phyloP scores from a whole-genome alignment of 2,888 invertebrate genomes.

The Blastobasis adustella region DNA sequence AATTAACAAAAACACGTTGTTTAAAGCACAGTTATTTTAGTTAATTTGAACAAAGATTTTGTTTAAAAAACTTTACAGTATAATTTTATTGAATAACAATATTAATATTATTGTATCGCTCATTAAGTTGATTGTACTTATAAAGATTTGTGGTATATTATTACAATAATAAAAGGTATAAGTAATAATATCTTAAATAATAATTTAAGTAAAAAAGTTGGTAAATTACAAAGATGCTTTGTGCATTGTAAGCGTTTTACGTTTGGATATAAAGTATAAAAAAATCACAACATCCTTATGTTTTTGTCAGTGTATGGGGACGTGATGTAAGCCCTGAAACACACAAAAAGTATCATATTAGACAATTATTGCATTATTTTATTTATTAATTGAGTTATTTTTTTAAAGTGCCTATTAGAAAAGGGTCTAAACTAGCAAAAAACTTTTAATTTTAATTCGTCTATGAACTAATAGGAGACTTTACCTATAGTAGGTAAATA shows the following conservation, averaged over 20 bases:
- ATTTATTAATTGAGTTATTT: too few relatives aligned
- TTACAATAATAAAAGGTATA: too few relatives aligned
- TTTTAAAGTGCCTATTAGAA: too few relatives aligned
- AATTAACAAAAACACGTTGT: too few relatives aligned
- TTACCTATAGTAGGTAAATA: too few relatives aligned
- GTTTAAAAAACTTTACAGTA: conserved; percentile 30
- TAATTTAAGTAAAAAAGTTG: conserved; percentile 35
- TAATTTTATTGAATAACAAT: conserved; percentile 12
- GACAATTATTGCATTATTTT: conserved; percentile 7
- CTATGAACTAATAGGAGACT: too few relatives aligned
- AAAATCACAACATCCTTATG: conserved; percentile 74
- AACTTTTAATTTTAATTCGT: too few relatives aligned
- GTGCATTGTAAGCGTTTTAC: conserved; percentile 33
- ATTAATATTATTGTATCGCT: conserved; percentile 33
- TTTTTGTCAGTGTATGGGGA: conserved; percentile 80
- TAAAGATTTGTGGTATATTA: conserved; percentile 27
- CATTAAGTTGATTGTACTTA: conserved; percentile 47
- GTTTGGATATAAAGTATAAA: conserved; percentile 8
- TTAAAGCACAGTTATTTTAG: too few relatives aligned
- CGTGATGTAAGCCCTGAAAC: conserved; percentile 79
- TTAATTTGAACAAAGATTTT: too few relatives aligned
- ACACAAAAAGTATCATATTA: conserved; percentile 16
- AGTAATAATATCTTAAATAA: conserved; percentile 22
- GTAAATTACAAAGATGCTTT: conserved; percentile 21
- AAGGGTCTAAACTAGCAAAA: too few relatives aligned